Base-by-base conservation (phyloP, 2,113 vertebrate genomes). In the Marmota monax region DNA sequence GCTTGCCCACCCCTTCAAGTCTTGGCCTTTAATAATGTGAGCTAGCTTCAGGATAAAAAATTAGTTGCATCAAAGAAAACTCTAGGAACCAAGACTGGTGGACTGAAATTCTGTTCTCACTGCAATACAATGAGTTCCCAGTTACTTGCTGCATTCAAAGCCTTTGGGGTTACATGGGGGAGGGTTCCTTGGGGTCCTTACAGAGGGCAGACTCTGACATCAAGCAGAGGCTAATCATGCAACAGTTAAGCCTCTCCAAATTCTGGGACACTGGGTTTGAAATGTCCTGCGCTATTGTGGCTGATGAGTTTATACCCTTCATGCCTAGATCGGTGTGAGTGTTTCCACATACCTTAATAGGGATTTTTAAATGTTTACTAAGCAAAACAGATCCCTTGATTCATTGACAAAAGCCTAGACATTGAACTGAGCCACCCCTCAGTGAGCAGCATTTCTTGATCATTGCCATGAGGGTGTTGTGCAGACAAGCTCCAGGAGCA, bases 151-250 rank as follows among this genome's bases (percentile, higher is more conserved):
- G 16, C 5, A 0, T 74, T 56, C 45, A 22, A 11, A 42, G 20
- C 37, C 1, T 63, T 5, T 1, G 6, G 25, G 29, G 13, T 10
- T 85, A 1, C 27, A 0, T 5, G n/a, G 29, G 42, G 39, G 53
- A 32, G 42, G 4, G 42, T 42, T 42, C 42, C 42, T 4, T 42
- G 42, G 42, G 42, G 42, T 42, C 14, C 18, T 23, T 4, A 13
- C 9, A 39, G 29, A 13, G 14, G 39, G 11, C 37, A 22, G 17
- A 45, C 6, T n/a, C 4, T 22, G 37, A 17, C n/a, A 9, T 67
- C 45, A 63, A 29, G 9, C 11, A n/a, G 6, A 18, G 16, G 0
- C 7, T 69, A 8, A 61, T 0, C 1, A 2, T 39, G 42, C 25
- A 1, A 18, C 48, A 27, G 25, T 27, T 10, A 17, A 37, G 39